Conservation (phyloP, 2,113 vertebrate species). For the Podarcis muralis region DNA sequence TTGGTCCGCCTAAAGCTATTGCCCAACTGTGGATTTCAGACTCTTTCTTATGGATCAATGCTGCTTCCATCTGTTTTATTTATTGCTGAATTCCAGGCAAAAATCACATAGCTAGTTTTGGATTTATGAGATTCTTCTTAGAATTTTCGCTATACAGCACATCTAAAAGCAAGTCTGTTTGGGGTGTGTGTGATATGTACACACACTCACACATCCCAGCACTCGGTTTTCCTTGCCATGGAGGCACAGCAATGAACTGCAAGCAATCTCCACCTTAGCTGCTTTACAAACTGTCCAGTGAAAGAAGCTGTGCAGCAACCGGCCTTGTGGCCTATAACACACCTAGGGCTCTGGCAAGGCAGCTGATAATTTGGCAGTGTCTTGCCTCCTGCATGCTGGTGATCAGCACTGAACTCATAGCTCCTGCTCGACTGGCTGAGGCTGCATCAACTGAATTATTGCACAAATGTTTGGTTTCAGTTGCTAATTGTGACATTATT, state of each 20-base stretch:
- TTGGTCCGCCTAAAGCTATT: no score
- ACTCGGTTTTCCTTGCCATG: background rate
- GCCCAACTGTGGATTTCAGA: no score
- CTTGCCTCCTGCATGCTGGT: background rate
- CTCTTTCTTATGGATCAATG: no score
- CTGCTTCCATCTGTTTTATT: no score
- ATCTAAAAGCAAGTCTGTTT: background rate
- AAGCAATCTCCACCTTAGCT: background rate
- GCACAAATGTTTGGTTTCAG: conserved; percentile 18
- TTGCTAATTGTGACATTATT: conserved; percentile 28
- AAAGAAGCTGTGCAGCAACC: background rate
- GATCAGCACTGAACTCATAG: background rate
- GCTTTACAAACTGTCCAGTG: background rate
- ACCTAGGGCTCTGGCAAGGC: background rate
- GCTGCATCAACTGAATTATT: background rate
- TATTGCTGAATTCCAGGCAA: no score
- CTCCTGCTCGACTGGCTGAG: background rate
- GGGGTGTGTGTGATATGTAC: background rate
- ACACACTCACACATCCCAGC: background rate
- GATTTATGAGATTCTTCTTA: no score
- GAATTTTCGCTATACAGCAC: background rate
- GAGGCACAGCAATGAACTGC: background rate
- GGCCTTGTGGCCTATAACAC: background rate
- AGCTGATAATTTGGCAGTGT: background rate
- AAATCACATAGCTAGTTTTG: no score